Evolutionary conservation across 1,140 invertebrate species (phyloP), one percentile per base, ranked within the genome.

Genomic region (Coelopa frigida): DNA sequence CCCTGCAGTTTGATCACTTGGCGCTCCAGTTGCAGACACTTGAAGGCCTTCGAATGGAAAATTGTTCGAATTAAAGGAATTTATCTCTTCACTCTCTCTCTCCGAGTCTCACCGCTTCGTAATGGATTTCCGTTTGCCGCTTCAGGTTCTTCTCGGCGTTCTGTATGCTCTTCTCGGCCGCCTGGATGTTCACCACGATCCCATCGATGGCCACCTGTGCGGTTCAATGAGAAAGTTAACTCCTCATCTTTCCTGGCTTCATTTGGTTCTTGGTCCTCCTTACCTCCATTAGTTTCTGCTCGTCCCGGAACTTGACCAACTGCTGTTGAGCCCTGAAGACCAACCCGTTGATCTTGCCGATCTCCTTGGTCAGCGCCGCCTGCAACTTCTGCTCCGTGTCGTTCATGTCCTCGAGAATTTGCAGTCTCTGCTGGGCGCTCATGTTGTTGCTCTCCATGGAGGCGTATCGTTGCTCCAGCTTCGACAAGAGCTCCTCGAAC

Each of bases 351-450:
- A 63, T 49, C 12, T 61, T 52, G 12, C 54, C 43, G 21, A 55
- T 61, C 32, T 70, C 66, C 26, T 59, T 58, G 22, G 53, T 53
- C 2, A 68, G 42, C 5, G 53, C 39, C 12, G 32, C 46, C 3
- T 59, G 48, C 2, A 50, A 51, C 4, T 44, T 40, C 22, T 63
- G 39, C 41, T 64, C 62, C 0, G 40, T 39, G 38, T 59, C 54
- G 38, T 64, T 59, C 54, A 70, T 55, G 37, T 70, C 67, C 11
- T 70, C 67, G 0, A 70, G 45, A 15, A 65, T 61, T 12, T 53
- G 54, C 11, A 70, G 39, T 0, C 67, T 54, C 41, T 69, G 54
- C 31, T 58, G 53, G 8, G 63, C 59, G 39, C 56, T 55, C 10
- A 55, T 37, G 11, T 58, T 56, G 20, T 62, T 62, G 17, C 58